These are phyloP conservation scores for Schizopygopsis pylzovi DNA, from an alignment of 2,797 vertebrate species.

Conservation along the genomic window DNA sequence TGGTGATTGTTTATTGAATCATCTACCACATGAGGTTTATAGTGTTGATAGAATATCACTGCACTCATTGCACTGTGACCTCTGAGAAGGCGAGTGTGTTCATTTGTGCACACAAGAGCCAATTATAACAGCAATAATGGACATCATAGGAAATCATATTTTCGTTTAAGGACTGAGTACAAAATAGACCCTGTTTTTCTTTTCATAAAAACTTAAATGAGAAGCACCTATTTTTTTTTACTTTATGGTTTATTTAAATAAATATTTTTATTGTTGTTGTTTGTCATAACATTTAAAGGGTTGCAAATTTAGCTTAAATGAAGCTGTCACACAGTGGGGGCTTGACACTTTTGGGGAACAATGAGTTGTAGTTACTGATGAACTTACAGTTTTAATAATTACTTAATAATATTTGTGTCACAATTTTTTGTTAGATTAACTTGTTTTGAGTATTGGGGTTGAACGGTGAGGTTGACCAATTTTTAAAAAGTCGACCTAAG, in stretches of 20 bases:
- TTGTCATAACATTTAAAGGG: too few species aligned
- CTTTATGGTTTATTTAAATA: too few species aligned
- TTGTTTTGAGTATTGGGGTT: not conserved
- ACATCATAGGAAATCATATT: not conserved
- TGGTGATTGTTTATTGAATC: constrained; percentile 23
- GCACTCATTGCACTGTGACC: not conserved
- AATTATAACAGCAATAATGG: not conserved
- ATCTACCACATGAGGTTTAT: not conserved
- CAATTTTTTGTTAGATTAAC: too few species aligned
- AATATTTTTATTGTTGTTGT: too few species aligned
- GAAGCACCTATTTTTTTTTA: not conserved
- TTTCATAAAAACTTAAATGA: not conserved
- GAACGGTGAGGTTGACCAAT: too few species aligned
- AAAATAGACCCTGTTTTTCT: not conserved
- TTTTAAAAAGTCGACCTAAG: not conserved
- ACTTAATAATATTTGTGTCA: too few species aligned
- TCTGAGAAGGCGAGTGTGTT: constrained; percentile 9
- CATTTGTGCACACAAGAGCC: not conserved
- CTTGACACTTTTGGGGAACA: too few species aligned
- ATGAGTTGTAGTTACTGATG: not conserved
- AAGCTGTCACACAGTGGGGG: too few species aligned
- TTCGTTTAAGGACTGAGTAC: not conserved
- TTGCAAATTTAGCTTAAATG: too few species aligned
- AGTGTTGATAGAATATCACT: not conserved
- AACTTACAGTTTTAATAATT: not conserved